Evolutionary conservation across 2,888 invertebrate species (phyloP), one percentile per base, ranked within the genome.

Genomic region (Napeogenes inachia): DNA sequence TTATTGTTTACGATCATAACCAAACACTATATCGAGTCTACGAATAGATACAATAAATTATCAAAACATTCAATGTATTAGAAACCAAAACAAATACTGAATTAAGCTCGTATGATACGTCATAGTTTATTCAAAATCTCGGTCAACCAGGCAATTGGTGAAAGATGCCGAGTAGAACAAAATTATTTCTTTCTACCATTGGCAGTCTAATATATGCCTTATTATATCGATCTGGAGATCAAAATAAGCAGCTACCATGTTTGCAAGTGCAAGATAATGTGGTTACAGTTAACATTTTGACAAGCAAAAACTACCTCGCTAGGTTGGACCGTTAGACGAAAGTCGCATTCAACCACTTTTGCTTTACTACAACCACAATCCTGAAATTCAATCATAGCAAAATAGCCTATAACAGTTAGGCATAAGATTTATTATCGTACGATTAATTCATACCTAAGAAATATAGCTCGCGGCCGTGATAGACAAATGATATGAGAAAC

Each of bases 251-350:
- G 68, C 61, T 61, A 65, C 74, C 73, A 75, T 73, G 47, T 56
- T 35, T 54, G 60, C 59, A 71, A 71, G 71, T 76, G 77, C 73
- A 69, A 73, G 73, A 80, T 79, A 77, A 75, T 70, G 72, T 71
- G 73, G 71, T 78, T 85, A 87, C 88, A 82, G 88, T 87, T 87
- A 88, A 73, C 70, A 71, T 80, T 84, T 85, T 81, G 85, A 85
- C 84, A 80, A 81, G 85, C 85, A 87, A 87, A 87, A 88, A 85
- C 74, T 78, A 75, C 75, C 73, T 78, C 75, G 75, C 68, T 73
- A 66, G 59, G 61, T 62, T 67, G 72, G 71, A 80, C 85, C 85
- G 87, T 87, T 86, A 87, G 77, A 74, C 71, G 73, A 78, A 79
- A 79, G 73, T 76, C 75, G 72, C 74, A 74, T 68, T 76, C 76